phyloP scores from a whole-genome alignment of 2,113 vertebrate species.

The Mustela nigripes region DNA sequence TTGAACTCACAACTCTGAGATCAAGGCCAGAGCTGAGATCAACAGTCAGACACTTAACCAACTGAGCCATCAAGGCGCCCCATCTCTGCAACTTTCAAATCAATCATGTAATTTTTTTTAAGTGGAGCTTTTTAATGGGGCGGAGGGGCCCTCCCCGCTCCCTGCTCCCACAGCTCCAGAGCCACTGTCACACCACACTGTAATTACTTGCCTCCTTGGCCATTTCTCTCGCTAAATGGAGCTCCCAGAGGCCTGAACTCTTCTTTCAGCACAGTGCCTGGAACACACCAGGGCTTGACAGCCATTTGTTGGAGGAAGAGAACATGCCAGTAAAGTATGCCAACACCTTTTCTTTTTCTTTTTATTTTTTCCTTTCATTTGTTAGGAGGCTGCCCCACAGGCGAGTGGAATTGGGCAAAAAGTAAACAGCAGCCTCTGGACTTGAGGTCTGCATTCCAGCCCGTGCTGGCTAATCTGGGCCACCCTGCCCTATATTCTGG shows the following conservation, averaged over 20 bases:
- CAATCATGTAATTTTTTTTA: neutral
- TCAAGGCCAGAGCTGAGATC: neutral
- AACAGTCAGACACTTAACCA: neutral
- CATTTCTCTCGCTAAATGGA: neutral
- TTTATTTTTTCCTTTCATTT: neutral
- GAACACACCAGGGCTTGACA: neutral
- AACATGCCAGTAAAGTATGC: neutral
- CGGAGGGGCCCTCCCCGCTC: rapidly evolving
- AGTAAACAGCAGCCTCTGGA: neutral
- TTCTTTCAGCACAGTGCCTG: neutral
- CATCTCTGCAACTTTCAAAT: neutral
- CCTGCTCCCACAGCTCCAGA: too few species aligned
- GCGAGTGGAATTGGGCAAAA: neutral
- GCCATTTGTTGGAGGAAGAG: neutral
- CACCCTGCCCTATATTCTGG: neutral
- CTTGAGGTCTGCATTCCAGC: too few species aligned
- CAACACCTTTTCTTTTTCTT: neutral
- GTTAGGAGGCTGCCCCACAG: neutral
- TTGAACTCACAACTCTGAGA: neutral
- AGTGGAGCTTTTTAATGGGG: neutral
- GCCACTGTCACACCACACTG: rapidly evolving
- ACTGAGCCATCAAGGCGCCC: neutral
- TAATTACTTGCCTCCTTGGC: rapidly evolving
- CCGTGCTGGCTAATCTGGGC: neutral
- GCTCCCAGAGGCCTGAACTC: neutral